A percentile compares a stretch with the other conserved stretches of the same genome.
Evolutionary conservation across 2,888 invertebrate species (phyloP).

Genomic region (Drosophila subquinaria): DNA sequence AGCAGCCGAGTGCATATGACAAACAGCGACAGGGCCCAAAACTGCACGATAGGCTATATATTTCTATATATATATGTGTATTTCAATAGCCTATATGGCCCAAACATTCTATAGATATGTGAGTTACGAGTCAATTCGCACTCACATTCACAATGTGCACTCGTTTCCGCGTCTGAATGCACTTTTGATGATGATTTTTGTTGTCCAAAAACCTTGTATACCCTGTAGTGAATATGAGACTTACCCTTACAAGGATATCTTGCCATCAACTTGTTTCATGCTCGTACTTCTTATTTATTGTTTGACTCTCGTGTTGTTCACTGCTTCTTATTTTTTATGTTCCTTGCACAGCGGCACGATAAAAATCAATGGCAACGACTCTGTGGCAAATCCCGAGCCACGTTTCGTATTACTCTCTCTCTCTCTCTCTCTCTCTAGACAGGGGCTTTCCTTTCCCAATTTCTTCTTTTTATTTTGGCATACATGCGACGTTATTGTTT

Average conservation of each 20-base stretch:
- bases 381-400: conserved; percentile 19
- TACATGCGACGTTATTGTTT: conserved; percentile 46
- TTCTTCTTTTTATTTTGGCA: conserved; percentile 40
- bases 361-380: conserved; percentile 75
- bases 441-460: neutral
- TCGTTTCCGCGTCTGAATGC: conserved; percentile 57
- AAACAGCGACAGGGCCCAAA: conserved; percentile 69
- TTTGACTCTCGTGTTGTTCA: conserved; percentile 43
- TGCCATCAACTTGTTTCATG: conserved; percentile 17
- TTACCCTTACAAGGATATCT: conserved; percentile 5
- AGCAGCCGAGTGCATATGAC: conserved; percentile 77
- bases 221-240: neutral
- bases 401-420: conserved; percentile 22
- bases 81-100: conserved; percentile 26
- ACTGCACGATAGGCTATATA: conserved; percentile 50
- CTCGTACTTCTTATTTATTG: conserved; percentile 35
- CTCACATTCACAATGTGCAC: conserved; percentile 45
- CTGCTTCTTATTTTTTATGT: conserved; percentile 26
- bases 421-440: conserved; percentile 8
- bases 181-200: conserved; percentile 59
- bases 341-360: conserved; percentile 33
- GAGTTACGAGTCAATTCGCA: conserved; percentile 14
- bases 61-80: neutral
- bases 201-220: conserved; percentile 13
- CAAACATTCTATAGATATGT: conserved; percentile 25